Evolutionary conservation across 2,888 invertebrate species (phyloP), one percentile per base, ranked within the genome.

Genomic region (Trisateles emortualis): DNA sequence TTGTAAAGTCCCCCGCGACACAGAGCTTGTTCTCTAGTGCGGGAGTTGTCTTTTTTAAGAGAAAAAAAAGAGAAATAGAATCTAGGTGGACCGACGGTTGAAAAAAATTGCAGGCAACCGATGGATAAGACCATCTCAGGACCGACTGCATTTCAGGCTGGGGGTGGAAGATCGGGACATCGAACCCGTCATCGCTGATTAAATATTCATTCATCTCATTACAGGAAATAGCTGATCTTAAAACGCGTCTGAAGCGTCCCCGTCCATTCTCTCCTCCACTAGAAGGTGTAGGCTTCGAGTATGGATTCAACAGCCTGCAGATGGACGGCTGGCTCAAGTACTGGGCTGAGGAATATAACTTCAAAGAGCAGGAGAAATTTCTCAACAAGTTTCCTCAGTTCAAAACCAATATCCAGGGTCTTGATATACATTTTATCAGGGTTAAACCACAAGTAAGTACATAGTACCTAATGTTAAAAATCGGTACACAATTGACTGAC

Each of bases 331-430:
- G 97, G 66, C 78, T 96, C 2, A 89, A 95, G 14, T 96, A 97
- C 84, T 98, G 98, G 98, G 93, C 92, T 3, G 94, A 95, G n/a
- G 91, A 94, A 32, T 98, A 96, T 79, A 93, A 96, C 59, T 83
- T 92, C 54, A 84, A 84, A 38, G 92, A 95, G 53, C 92, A 96
- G 8, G 95, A 97, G 79, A 80, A 84, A 4, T 90, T 93, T 54
- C 83, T 98, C 17, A 97, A 98, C 78, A 88, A 94, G 53, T 95
- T 94, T 68, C 95, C 95, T 0, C 97, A 98, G 59, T 98, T 94
- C 84, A 95, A 94, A 64, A 97, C 97, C 0, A 94, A 95, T 52
- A 95, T 98, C 61, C 96, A 96, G 77, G 94, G 94, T 0, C 81
- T 96, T 62, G 94, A 95, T 61, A 94, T 98, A 38, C 97, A 80